These are phyloP conservation scores for Echinops telfairi DNA, from an alignment of 2,113 vertebrate genomes.

Conservation along the genomic window DNA sequence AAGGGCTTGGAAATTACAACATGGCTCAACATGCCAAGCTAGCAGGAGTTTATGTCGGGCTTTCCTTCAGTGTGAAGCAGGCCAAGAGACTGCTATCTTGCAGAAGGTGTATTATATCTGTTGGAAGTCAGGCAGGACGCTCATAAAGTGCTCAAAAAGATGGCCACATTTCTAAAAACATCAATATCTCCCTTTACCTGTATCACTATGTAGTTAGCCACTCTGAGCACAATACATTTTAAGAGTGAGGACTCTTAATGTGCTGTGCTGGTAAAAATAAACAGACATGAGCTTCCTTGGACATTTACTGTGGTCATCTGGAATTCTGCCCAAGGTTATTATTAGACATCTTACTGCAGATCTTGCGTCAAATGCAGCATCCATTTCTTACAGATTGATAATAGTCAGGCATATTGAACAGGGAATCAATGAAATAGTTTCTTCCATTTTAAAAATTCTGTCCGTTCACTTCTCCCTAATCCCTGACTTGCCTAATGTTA, in stretches of 20 bases:
- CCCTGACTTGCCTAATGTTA: constrained; percentile 9
- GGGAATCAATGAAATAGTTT: constrained; percentile 48
- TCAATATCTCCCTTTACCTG: constrained; percentile 57
- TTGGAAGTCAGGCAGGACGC: constrained; percentile 24
- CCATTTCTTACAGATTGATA: constrained; percentile 64
- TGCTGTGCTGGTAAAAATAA: constrained; percentile 62
- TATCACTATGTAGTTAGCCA: constrained; percentile 51
- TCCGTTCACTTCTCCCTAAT: not conserved
- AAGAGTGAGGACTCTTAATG: constrained; percentile 56
- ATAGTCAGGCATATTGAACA: constrained; percentile 48
- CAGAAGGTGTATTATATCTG: constrained; percentile 72
- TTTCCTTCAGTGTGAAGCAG: constrained; percentile 71
- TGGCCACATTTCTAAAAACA: constrained; percentile 47
- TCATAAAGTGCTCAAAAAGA: constrained; percentile 41
- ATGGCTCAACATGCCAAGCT: constrained; percentile 44
- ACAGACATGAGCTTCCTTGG: constrained; percentile 62
- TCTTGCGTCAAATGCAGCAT: constrained; percentile 58
- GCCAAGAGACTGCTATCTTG: constrained; percentile 80
- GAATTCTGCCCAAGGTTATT: constrained; percentile 76
- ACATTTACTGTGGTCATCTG: constrained; percentile 68
- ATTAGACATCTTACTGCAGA: constrained; percentile 68
- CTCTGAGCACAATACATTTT: constrained; percentile 59
- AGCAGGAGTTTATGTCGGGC: constrained; percentile 73
- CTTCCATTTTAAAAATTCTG: constrained; percentile 47
- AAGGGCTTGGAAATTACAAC: constrained; percentile 52